Conservation (phyloP, 2,797 vertebrate species). For the Podarcis siculus region DNA sequence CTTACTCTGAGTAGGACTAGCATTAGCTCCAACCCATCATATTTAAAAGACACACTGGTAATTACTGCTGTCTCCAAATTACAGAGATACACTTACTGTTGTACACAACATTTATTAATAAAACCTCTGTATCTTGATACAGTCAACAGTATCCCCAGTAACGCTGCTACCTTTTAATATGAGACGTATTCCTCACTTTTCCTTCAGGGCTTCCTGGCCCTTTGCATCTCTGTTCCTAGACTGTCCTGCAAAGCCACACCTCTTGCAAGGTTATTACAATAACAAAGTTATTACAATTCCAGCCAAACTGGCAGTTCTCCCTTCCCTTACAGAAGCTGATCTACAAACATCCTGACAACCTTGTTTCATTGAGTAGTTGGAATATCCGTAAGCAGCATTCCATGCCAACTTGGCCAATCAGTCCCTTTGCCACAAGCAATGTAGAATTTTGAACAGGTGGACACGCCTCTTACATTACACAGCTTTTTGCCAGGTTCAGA, state of each 20-base stretch:
- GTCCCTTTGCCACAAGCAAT: not conserved
- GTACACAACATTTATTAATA: not conserved
- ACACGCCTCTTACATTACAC: not conserved
- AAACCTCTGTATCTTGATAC: too few relatives aligned
- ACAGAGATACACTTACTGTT: not conserved
- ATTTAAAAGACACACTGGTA: not conserved
- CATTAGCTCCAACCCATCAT: accelerated
- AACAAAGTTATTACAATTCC: not conserved
- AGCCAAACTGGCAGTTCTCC: not conserved
- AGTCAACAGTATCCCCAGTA: too few relatives aligned
- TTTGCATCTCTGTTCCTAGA: too few relatives aligned
- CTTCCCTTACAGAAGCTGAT: not conserved
- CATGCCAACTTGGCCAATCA: not conserved
- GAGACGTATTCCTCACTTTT: too few relatives aligned
- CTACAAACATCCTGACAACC: not conserved
- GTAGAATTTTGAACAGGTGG: not conserved
- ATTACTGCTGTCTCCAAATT: not conserved
- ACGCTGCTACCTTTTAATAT: too few relatives aligned
- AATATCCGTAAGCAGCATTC: not conserved
- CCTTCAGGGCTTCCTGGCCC: too few relatives aligned
- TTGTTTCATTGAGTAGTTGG: too few relatives aligned
- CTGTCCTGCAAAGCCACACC: too few relatives aligned
- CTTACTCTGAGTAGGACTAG: too few relatives aligned
- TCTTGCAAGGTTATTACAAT: too few relatives aligned
- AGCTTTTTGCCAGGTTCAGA: not conserved